Base-by-base conservation (phyloP, 1,140 invertebrate genomes). In the Mya arenaria region DNA sequence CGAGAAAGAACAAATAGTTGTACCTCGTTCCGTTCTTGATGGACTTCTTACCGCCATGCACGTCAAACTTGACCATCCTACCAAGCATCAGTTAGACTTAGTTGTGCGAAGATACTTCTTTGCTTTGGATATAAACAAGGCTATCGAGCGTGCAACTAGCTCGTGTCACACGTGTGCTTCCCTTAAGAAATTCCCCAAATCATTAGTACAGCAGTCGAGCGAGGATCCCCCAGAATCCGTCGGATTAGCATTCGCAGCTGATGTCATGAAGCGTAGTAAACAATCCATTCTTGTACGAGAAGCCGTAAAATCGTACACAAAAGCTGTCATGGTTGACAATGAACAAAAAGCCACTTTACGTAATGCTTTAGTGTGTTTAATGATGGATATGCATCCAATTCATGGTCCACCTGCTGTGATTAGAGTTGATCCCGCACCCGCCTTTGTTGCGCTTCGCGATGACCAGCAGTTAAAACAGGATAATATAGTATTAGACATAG, bases 221-320 rank as follows among this genome's bases (percentile, higher is more conserved):
- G 71, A 32, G 19, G 79, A 58, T 30, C 71, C 84, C 15, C 62
- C 55, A 23, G 71, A 66, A 1, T n/a, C 73, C 19, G 34, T 85
- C 36, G 72, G 79, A 19, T 37, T 69, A n/a, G 82, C 79, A 60
- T 85, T 82, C 55, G 80, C 79, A 28, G 84, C 71, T 6, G 75
- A 86, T 71, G 36, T 85, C 17, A 30, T 85, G 2, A 82, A 77
- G 39, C 62, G 74, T 4, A 60, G 52, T 68, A 25, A 63, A 37
- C 81, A 85, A 37, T 3, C 69, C 10, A 83, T 85, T 25, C 44
- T 83, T n/a, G 19, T 85, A 10, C 4, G 84, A 25, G 84, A 79
- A 71, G 66, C 41, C 15, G 74, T 83, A 5, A 74, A 66, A 1
- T 85, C 81, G 3, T 85, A 60, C 39, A 85, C 84, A 1, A 17